Conservation (phyloP, 2,888 invertebrate species). For the Chelonus formosanus region DNA sequence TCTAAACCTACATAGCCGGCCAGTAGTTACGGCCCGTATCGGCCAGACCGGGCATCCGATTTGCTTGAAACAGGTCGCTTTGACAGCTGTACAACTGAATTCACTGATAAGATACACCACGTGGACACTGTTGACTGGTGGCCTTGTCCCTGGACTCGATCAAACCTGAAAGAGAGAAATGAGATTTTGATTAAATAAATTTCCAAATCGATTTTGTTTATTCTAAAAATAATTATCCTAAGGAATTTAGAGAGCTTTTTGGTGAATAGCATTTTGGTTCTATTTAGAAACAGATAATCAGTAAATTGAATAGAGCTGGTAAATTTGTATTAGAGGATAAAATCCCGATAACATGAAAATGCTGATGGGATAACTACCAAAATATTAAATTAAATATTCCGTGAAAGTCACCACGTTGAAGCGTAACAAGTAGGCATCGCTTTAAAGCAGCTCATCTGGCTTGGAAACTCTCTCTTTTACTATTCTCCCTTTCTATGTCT, state of each 20-base stretch:
- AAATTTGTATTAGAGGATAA: too few species aligned
- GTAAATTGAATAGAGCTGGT: too few species aligned
- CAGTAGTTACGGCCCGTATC: conserved; percentile 54
- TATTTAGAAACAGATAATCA: too few species aligned
- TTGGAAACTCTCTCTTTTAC: conserved; percentile 27
- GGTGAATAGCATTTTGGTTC: too few species aligned
- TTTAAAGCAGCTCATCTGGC: conserved; percentile 38
- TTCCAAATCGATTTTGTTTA: not conserved
- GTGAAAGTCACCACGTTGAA: conserved; percentile 36
- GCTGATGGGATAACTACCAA: not conserved
- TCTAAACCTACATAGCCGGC: not conserved
- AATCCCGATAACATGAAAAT: not conserved
- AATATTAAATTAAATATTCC: not conserved
- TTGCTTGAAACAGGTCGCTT: conserved; percentile 28
- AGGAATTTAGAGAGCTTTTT: too few species aligned
- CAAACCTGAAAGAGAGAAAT: too few species aligned
- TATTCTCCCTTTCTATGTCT: conserved; percentile 34
- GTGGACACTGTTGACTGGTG: too few species aligned
- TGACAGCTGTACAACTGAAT: conserved; percentile 39
- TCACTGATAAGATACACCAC: conserved; percentile 28
- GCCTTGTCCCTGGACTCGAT: not conserved
- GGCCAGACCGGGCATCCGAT: conserved; percentile 45
- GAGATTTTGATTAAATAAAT: not conserved
- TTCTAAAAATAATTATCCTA: not conserved
- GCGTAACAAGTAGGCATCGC: conserved; percentile 52